A percentile compares a stretch with the other conserved stretches of the same genome.
These are phyloP conservation scores for Chionoecetes opilio DNA, from an alignment of 1,140 invertebrate species.

Conservation along the genomic window DNA sequence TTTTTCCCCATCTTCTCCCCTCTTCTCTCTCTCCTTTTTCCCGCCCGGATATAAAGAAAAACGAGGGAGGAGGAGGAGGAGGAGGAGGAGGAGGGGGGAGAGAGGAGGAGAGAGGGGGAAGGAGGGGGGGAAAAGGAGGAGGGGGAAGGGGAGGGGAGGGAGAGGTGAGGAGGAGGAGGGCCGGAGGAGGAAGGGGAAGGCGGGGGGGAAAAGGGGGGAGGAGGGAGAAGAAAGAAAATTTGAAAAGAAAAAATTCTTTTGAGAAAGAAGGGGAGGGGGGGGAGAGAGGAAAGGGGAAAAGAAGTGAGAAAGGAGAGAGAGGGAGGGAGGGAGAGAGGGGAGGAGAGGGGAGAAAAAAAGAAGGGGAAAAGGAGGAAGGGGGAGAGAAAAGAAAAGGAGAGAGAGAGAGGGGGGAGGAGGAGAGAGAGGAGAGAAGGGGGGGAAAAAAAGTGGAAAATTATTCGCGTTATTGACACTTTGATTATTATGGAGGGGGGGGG, in stretches of 20 bases:
- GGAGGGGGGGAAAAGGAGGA: background rate
- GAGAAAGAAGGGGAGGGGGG: background rate
- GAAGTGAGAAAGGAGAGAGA: background rate
- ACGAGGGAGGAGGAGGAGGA: background rate
- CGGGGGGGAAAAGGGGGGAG: background rate
- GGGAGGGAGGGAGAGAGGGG: background rate
- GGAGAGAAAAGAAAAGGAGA: background rate
- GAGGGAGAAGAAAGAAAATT: background rate
- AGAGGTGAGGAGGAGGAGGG: background rate
- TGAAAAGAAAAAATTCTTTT: too few species aligned
- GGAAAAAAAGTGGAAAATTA: background rate
- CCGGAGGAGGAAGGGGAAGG: background rate
- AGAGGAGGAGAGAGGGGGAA: background rate
- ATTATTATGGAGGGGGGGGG: background rate
- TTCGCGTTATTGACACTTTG: background rate
- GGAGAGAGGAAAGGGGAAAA: background rate
- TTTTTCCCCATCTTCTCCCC: background rate
- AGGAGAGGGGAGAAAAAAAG: background rate
- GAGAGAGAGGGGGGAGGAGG: background rate
- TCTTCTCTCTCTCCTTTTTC: background rate
- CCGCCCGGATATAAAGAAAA: constrained; percentile 47
- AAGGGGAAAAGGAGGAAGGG: background rate
- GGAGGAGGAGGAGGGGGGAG: background rate
- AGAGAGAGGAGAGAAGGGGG: background rate
- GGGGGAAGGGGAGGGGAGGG: background rate